A percentile compares a stretch with the other conserved stretches of the same genome.
phyloP scores from a whole-genome alignment of 2,888 invertebrate genomes.

The Melitaea athalia region DNA sequence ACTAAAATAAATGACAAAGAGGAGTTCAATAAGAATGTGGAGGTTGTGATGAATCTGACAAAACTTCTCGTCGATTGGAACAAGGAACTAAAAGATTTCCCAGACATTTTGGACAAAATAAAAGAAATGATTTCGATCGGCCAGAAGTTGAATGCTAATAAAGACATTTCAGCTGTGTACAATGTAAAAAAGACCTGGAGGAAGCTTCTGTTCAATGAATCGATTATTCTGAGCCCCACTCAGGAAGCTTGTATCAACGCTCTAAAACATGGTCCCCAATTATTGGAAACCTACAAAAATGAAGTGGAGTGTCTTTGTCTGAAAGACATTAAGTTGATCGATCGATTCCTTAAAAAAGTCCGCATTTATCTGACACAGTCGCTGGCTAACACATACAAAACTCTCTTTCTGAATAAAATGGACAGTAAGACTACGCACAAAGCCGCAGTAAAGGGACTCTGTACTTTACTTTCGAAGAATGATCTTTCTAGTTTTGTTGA shows the following conservation, averaged over 20 bases:
- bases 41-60: background rate
- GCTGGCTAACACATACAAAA: slow-evolving; percentile 51
- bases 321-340: slow-evolving; percentile 48
- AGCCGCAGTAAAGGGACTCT: slow-evolving; percentile 51
- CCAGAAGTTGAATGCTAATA: background rate
- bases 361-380: slow-evolving; percentile 60
- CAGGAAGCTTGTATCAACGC: slow-evolving; percentile 59
- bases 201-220: slow-evolving; percentile 59
- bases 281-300: slow-evolving; percentile 48
- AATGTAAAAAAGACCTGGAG: slow-evolving; percentile 58
- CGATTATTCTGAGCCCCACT: slow-evolving; percentile 50
- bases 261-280: slow-evolving; percentile 59
- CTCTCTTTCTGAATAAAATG: slow-evolving; percentile 47
- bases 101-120: background rate
- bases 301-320: slow-evolving; percentile 48
- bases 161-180: slow-evolving; percentile 45
- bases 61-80: background rate
- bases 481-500: slow-evolving; percentile 50
- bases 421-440: slow-evolving; percentile 49
- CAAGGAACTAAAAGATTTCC: background rate
- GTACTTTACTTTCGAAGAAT: slow-evolving; percentile 50
- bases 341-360: slow-evolving; percentile 53
- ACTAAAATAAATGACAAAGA: slow-evolving; percentile 44
- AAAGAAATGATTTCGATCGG: background rate
- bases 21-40: slow-evolving; percentile 39